Base-by-base conservation (phyloP, 2,797 vertebrate species). In the Helicolenus hilgendorfi region DNA sequence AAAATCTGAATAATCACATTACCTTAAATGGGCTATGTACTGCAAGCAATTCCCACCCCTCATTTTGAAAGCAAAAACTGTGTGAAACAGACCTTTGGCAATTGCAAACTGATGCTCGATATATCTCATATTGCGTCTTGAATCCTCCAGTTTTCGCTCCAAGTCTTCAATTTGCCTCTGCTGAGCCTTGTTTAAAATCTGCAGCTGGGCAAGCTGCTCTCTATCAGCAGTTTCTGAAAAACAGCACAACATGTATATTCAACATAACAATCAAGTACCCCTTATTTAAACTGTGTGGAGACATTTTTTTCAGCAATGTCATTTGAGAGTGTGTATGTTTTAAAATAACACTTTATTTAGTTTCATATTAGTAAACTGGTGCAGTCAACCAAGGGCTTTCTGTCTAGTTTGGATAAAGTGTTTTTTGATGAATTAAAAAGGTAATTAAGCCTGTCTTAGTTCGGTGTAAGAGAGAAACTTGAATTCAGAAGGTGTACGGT, bases 91-190 rank as follows among this genome's bases (percentile, higher is more conserved):
- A 98, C 99, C 99, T 98, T 97, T 98, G 60, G 98, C 85, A 2
- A 99, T 98, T 11, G 97, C 97, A 95, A 98, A 98, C 89, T 99
- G 99, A 92, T 99, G 99, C 88, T 98, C 98, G 33, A 98, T 87
- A 84, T 98, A 99, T 86, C 99, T 98, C 94, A 98, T 96, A 63
- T 98, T 98, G 59, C 98, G 98, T 4, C 97, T 97, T 41, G 97
- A 97, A 87, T 99, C 98, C 82, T 98, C 98, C 77, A 99, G 94
- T 77, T 99, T 98, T 80, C 93, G 96, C 87, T 98, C 98, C 92
- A 99, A 95, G 83, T 98, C 98, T 87, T 98, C 98, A 41, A 98
- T 96, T 90, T 98, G 98, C 91, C 98, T 98, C 77, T 98, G 97
- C 88, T 98, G 98, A 38, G 98, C 98, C 96, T 98, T 98, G 92